Base-by-base conservation (phyloP, 2,888 invertebrate species). In the Chironomus riparius region DNA sequence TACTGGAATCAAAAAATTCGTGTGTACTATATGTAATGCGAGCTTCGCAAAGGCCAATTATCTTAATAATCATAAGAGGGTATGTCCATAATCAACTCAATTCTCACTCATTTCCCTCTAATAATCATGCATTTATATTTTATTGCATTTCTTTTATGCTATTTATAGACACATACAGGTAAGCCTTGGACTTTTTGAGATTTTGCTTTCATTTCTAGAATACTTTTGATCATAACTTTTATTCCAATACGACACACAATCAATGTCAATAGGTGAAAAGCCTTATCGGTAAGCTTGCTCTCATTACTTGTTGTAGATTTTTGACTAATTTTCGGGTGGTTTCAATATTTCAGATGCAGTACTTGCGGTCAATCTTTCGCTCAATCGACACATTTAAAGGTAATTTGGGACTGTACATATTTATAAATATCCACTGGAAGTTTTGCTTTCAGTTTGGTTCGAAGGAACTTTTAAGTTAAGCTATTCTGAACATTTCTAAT, bases 11-110 rank as follows among this genome's bases (percentile, higher is more conserved):
- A 72, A 72, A 21, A 72, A 72, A 47, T 72, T 72, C 12, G n/a
- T 15, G 15, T 72, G 72, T 47, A 50, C 61, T 21, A 62, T 62
- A 28, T 72, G 72, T 18, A 62, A 38, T 62, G 72, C 72, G 15
- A 28, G 18, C 18, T 72, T 72, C 38, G 72, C 72, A 15, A 72
- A 72, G 48, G 72, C 72, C 12, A 72, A 72, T 61, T 72, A 72
- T 50, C 22, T 72, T 12, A 72, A 72, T 28, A 72, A 72, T 72
- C 72, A 72, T 18, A 61, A 72, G 10, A 65, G 65, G 56, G 56
- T 56, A 18, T 18, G 56, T 56, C 38, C 38, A 38, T 38, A 2
- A 56, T 18, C 7, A 18, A 15, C 4, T 15, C 15, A 56, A 15
- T 15, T 38, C 38, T 38, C 38, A 38, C 10, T 38, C 28, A 28